Evolutionary conservation across 2,113 vertebrate species (phyloP).

Genomic region (Jaculus jaculus): DNA sequence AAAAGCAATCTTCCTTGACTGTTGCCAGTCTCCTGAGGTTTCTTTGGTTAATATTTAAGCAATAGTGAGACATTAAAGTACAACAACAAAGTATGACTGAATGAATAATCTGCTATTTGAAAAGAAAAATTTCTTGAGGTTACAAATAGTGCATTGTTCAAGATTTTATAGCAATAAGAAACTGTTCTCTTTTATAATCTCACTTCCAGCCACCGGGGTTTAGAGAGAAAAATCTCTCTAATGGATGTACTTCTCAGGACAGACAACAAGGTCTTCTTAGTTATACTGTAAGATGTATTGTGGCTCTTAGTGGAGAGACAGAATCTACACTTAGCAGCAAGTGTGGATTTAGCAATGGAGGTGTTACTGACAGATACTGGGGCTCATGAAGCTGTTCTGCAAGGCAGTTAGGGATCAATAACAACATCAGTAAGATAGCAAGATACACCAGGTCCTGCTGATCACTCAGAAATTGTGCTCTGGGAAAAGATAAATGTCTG

Average conservation of each 20-base stretch:
- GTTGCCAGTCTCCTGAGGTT: neutral
- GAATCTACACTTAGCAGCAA: conserved; percentile 8
- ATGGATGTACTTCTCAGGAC: neutral
- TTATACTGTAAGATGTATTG: neutral
- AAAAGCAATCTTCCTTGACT: neutral
- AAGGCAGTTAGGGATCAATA: conserved; percentile 35
- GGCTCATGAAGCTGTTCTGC: conserved; percentile 36
- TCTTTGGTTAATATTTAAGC: conserved; percentile 10
- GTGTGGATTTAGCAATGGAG: neutral
- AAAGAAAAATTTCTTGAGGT: conserved; percentile 31
- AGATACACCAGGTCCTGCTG: conserved; percentile 40
- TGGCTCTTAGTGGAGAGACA: neutral
- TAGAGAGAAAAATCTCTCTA: neutral
- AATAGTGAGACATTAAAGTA: neutral
- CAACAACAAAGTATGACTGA: neutral
- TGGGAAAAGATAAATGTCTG: conserved; percentile 29
- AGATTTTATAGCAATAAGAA: neutral
- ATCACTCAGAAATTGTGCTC: conserved; percentile 43
- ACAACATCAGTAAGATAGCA: conserved; percentile 35
- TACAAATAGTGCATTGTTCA: conserved; percentile 49
- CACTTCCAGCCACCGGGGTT: neutral
- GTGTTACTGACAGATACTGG: conserved; percentile 49
- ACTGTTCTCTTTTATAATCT: conserved; percentile 39
- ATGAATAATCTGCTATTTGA: conserved; percentile 40
- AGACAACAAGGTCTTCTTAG: conserved; percentile 45